phyloP scores from a whole-genome alignment of 2,888 invertebrate species.

The Laspeyria flexula region DNA sequence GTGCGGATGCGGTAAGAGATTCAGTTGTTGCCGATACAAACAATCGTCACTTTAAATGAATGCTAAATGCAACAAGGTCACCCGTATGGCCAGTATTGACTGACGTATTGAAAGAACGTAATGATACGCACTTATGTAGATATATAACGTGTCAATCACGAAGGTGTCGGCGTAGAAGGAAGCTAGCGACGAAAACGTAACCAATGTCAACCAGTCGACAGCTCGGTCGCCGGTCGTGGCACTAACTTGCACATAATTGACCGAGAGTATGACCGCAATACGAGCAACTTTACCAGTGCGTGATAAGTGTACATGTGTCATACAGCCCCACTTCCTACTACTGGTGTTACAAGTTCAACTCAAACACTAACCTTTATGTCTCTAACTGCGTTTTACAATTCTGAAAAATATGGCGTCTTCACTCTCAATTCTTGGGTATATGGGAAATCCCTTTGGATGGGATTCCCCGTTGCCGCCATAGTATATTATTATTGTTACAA shows the following conservation, averaged over 20 bases:
- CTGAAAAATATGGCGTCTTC: conserved; percentile 6
- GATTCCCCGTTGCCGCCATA: too few species aligned
- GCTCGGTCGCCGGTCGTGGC: conserved; percentile 48
- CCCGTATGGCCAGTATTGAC: conserved; percentile 8
- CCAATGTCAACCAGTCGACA: conserved; percentile 69
- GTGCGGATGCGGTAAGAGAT: conserved; percentile 13
- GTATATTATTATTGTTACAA: too few species aligned
- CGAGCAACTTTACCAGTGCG: conserved; percentile 48
- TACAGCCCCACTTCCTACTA: conserved; percentile 49
- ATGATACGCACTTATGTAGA: conserved; percentile 35
- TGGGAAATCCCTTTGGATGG: conserved; percentile 5
- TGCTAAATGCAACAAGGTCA: conserved; percentile 48
- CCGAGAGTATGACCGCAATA: conserved; percentile 58
- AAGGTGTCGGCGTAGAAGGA: conserved; percentile 60
- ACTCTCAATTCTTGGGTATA: conserved; percentile 7
- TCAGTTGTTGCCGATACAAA: conserved; percentile 29
- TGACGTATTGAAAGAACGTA: conserved; percentile 48
- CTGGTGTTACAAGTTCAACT: conserved; percentile 48
- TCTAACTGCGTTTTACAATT: conserved; percentile 10
- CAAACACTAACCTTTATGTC: conserved; percentile 25
- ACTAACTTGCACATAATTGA: conserved; percentile 47
- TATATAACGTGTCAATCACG: conserved; percentile 63
- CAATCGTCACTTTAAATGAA: conserved; percentile 45
- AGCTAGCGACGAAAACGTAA: conserved; percentile 60
- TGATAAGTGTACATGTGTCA: conserved; percentile 49